Evolutionary conservation across 1,140 invertebrate genomes (phyloP).

Genomic region (Hydropsyche tenuis): DNA sequence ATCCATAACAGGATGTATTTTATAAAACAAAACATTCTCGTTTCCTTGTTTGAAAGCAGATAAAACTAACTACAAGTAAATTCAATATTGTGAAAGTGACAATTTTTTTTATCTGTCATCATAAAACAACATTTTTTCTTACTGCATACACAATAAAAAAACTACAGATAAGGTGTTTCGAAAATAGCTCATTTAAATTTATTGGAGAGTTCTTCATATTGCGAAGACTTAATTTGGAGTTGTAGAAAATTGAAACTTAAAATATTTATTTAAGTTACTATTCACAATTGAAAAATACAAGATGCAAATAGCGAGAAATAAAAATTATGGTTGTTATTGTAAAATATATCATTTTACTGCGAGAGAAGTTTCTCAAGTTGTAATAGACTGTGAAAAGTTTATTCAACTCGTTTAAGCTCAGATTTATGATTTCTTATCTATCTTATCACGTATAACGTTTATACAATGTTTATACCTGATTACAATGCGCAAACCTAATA

Average conservation of each 20-base stretch:
- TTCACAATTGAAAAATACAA: too few species aligned
- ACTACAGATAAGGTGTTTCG: too few species aligned
- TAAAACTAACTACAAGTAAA: background rate
- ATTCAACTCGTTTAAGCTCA: constrained; percentile 26
- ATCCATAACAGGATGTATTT: background rate
- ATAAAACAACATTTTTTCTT: too few species aligned
- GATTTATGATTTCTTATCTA: constrained; percentile 37
- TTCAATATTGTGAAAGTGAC: constrained; percentile 15
- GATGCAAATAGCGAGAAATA: too few species aligned
- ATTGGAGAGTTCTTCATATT: background rate
- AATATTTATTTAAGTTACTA: too few species aligned
- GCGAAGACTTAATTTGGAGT: too few species aligned
- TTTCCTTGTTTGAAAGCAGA: constrained; percentile 27
- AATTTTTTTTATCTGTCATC: background rate
- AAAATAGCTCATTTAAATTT: background rate
- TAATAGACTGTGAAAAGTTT: constrained; percentile 25
- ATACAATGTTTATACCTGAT: background rate
- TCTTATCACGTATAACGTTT: constrained; percentile 1
- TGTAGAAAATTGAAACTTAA: too few species aligned
- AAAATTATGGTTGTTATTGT: too few species aligned
- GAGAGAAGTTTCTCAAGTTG: background rate
- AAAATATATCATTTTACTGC: too few species aligned
- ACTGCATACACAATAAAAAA: too few species aligned
- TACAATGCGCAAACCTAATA: constrained; percentile 4
- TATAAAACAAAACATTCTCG: background rate